phyloP scores from a whole-genome alignment of 2,888 invertebrate genomes.

The Agelastica alni region DNA sequence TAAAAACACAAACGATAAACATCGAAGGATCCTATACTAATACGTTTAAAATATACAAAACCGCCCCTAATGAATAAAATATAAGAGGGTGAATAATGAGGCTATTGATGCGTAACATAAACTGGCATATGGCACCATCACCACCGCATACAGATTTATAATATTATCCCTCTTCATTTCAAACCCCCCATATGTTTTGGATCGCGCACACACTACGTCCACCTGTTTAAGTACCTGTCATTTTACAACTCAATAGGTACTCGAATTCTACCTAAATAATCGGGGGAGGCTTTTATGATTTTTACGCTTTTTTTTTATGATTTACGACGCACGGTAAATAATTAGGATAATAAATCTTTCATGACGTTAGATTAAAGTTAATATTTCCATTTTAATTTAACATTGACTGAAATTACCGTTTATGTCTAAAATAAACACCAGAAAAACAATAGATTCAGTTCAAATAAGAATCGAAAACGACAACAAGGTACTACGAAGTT shows the following conservation, averaged over 20 bases:
- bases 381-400: too few species aligned
- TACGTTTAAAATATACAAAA: constrained; percentile 38
- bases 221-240: constrained; percentile 37
- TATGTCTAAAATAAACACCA: too few species aligned
- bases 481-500: too few species aligned
- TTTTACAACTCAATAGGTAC: constrained; percentile 8
- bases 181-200: constrained; percentile 39
- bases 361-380: too few species aligned
- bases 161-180: constrained; percentile 36
- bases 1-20: constrained; percentile 20
- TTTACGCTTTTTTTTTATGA: too few species aligned
- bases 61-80: constrained; percentile 37
- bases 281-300: too few species aligned
- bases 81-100: constrained; percentile 45
- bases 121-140: constrained; percentile 49
- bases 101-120: constrained; percentile 43
- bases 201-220: constrained; percentile 25
- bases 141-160: constrained; percentile 45
- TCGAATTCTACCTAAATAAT: too few species aligned
- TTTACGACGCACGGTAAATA: too few species aligned
- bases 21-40: constrained; percentile 28
- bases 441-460: too few species aligned
- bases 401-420: too few species aligned
- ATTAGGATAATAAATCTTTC: too few species aligned
- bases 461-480: too few species aligned